Evolutionary conservation across 1,140 invertebrate species (phyloP), one percentile per base, ranked within the genome.

Genomic region (Listronotus bonariensis): DNA sequence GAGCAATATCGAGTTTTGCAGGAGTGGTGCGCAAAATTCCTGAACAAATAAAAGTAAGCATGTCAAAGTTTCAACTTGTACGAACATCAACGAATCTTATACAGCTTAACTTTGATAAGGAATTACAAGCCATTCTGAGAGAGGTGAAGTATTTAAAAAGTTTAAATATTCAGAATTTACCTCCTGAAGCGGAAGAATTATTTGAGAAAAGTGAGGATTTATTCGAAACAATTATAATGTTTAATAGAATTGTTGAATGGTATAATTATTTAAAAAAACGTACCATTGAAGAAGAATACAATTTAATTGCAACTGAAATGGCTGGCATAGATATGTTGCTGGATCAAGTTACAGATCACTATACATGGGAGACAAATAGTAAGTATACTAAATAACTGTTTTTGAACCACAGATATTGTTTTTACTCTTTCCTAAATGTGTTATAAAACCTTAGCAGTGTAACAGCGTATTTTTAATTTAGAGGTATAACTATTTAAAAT

Each of bases 291-390:
- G 86, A 87, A 2, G 90, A 92, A 76, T 87, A 84, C 53, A 83
- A 84, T 14, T 80, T 92, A 15, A 86, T 92, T 58, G 81, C 87
- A 75, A 77, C 82, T 49, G 87, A 91, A 75, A 81, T 92, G 32
- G 77, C 79, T 12, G 77, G 76, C 17, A 85, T 92, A 56, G 89
- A 92, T 76, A 67, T 77, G 26, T 74, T 87, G 15, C 77, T 92
- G 6, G 79, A 86, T 32, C 76, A 83, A 67, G 86, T 86, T 8
- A 85, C 89, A 26, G 79, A 83, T 38, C 79, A 82, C 31, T 77
- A 88, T 12, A 88, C 84, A 42, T 92, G 90, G 90, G 85, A 86
- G 60, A 83, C 83, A 68, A 83, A 88, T 66, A 85, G 88, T 89
- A 78, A 79, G 76, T 74, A 26, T 3, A 3, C 20, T 5, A 26